Evolutionary conservation across 1,140 invertebrate genomes (phyloP).

Genomic region (Thalassaphorura encarpata): DNA sequence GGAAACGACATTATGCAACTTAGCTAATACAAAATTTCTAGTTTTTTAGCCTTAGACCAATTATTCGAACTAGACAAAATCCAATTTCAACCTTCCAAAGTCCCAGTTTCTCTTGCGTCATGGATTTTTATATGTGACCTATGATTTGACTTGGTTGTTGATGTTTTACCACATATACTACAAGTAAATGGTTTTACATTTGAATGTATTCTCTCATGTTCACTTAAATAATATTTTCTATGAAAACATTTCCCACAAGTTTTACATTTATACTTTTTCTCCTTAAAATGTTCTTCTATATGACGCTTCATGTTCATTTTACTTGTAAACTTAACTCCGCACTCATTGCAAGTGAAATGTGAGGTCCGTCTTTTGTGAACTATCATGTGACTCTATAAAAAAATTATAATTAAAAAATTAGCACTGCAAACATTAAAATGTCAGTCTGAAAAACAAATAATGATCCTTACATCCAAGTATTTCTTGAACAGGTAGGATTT

Average conservation of each 20-base stretch:
- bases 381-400: conserved; percentile 27
- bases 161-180: conserved; percentile 74
- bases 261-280: conserved; percentile 76
- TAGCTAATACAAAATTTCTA: too few species aligned
- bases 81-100: conserved; percentile 60
- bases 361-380: conserved; percentile 25
- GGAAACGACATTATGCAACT: too few species aligned
- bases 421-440: not conserved
- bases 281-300: conserved; percentile 77
- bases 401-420: conserved; percentile 3
- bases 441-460: not conserved
- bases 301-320: conserved; percentile 74
- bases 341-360: conserved; percentile 77
- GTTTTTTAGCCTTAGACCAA: too few species aligned
- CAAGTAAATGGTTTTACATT: conserved; percentile 71
- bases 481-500: conserved; percentile 59
- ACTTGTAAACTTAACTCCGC: conserved; percentile 79
- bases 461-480: conserved; percentile 21
- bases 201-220: conserved; percentile 73
- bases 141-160: conserved; percentile 76
- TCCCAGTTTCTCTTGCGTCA: conserved; percentile 70
- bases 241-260: conserved; percentile 79
- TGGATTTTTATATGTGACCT: conserved; percentile 80
- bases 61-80: not conserved
- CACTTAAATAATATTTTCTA: conserved; percentile 72